These are phyloP conservation scores for Mirounga angustirostris DNA, from an alignment of 2,113 vertebrate species.

Conservation along the genomic window DNA sequence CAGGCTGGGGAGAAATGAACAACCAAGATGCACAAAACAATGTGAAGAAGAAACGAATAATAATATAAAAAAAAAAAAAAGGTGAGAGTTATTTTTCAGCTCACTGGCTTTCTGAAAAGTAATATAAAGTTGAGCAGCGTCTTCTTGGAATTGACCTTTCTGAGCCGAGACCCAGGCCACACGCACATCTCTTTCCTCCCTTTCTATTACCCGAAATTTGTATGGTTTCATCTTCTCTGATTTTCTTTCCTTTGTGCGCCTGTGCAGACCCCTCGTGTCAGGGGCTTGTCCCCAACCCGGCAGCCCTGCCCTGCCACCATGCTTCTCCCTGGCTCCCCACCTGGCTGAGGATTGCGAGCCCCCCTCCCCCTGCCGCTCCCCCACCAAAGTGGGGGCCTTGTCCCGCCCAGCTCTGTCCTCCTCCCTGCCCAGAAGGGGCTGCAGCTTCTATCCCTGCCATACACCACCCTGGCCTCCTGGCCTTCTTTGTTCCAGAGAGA, in stretches of 20 bases:
- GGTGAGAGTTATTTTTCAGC: constrained; percentile 85
- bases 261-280: constrained; percentile 73
- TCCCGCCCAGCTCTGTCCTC: neutral
- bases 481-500: constrained; percentile 43
- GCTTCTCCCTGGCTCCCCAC: constrained; percentile 59
- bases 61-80: constrained; percentile 71
- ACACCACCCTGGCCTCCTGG: neutral
- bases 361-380: neutral
- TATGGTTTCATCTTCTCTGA: constrained; percentile 83
- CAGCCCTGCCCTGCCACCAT: neutral
- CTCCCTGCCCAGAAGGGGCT: neutral
- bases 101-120: constrained; percentile 85
- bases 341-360: constrained; percentile 75
- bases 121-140: constrained; percentile 82
- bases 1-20: constrained; percentile 78
- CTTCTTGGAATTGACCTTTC: constrained; percentile 82
- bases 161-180: constrained; percentile 80
- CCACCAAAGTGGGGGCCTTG: neutral
- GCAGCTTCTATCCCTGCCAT: neutral
- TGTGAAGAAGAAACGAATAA: constrained; percentile 81
- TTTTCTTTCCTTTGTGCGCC: constrained; percentile 78
- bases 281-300: constrained; percentile 44
- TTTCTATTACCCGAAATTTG: constrained; percentile 83
- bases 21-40: constrained; percentile 78
- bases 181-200: constrained; percentile 76